Base-by-base conservation (phyloP, 2,797 vertebrate genomes). In the Triplophysa yarkandensis region DNA sequence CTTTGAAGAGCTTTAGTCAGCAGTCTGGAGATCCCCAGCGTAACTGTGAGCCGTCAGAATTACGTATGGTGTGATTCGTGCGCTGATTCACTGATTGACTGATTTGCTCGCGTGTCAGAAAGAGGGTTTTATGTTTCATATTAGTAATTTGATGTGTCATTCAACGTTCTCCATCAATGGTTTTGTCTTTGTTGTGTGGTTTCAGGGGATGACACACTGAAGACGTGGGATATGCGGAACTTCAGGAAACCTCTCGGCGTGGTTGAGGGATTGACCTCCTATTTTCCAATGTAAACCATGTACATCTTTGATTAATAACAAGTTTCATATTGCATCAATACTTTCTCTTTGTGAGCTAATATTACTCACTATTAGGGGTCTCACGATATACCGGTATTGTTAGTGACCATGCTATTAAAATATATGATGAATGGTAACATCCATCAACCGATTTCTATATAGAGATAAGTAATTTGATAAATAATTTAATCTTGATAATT, bases 201-300 rank as follows among this genome's bases (percentile, higher is more conserved):
- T 63, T 25, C n/a, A 99, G 97, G 97, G 61, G 98, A 99, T 74
- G 96, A 99, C 86, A 96, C 96, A 39, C 89, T 99, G 74, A 99
- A 98, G 88, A 89, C 88, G 27, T 99, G 98, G 98, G 98, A 98
- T 78, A 93, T 98, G 27, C 95, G 98, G 10, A 95, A 93, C 84
- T 99, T 98, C 88, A 95, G 90, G 88, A 94, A 95, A 61, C 94
- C 96, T 60, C 89, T 99, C 60, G 93, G 95, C 77, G 92, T 92
- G 36, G 92, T 92, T 0, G 91, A 85, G 0, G 89, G 90, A 34
- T 88, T 99, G 65, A 89, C 91, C 62, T 96, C 92, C 87, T 92
- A 92, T 88, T 99, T 97, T 81, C 82, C 96, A 16, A 98, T 98
- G 97, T 98, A 89, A 95, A 94, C 21, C 2, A 7, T 46, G 8